These are phyloP conservation scores for Sinocyclocheilus maitianheensis DNA, from an alignment of 2,113 vertebrate species.

Conservation along the genomic window DNA sequence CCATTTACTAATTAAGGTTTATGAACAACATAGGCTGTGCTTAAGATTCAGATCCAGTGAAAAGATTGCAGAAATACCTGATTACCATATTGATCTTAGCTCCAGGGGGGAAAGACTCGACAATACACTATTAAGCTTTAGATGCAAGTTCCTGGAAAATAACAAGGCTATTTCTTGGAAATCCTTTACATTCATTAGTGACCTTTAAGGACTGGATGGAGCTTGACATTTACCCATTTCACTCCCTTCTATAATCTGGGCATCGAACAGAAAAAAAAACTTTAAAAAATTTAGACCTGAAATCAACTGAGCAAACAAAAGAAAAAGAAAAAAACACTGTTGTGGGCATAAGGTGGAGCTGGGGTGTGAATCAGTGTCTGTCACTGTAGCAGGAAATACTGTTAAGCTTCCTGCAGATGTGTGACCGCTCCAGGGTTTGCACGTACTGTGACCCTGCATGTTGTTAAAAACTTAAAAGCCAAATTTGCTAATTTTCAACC, in stretches of 20 bases:
- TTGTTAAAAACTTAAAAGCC: constrained; percentile 2
- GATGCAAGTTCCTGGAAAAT: not conserved
- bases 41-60: not conserved
- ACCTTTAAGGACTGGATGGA: not conserved
- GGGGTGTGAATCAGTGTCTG: not conserved
- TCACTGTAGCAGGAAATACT: not conserved
- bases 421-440: constrained; percentile 31
- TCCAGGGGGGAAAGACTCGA: not conserved
- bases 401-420: constrained; percentile 30
- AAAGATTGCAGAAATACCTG: not conserved
- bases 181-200: not conserved
- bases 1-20: not conserved
- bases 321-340: not conserved
- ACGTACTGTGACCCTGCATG: constrained; percentile 3
- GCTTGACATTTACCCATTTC: not conserved
- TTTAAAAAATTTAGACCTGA: not conserved
- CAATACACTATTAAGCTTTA: not conserved
- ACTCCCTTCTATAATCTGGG: not conserved
- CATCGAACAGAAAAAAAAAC: not conserved
- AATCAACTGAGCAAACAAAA: not conserved
- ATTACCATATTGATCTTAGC: not conserved
- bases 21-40: not conserved
- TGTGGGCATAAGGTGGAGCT: not conserved
- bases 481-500: not conserved
- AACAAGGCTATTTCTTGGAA: not conserved